These are phyloP conservation scores for Plectrocnemia conspersa DNA, from an alignment of 1,140 invertebrate genomes.

Conservation along the genomic window DNA sequence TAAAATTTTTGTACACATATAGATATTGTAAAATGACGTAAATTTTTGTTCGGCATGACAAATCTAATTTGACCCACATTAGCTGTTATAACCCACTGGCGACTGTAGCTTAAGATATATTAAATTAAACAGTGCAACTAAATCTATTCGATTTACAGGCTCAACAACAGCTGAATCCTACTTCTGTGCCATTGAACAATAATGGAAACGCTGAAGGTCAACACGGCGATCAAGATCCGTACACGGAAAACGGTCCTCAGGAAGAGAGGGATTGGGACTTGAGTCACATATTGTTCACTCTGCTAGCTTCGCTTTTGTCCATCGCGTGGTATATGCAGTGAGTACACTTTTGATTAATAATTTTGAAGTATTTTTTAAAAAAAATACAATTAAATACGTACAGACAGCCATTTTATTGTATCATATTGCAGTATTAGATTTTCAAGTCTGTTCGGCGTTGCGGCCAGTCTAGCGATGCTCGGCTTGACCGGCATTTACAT, in stretches of 20 bases:
- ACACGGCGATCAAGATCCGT: background rate
- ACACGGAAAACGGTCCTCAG: constrained; percentile 5
- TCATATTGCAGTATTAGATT: constrained; percentile 26
- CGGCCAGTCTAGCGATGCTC: constrained; percentile 32
- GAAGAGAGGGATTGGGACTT: constrained; percentile 34
- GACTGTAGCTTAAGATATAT: no score
- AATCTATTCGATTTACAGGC: constrained; percentile 12
- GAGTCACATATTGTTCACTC: constrained; percentile 31
- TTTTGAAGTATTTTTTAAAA: background rate
- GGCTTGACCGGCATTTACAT: constrained; percentile 32
- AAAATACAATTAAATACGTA: constrained; percentile 14
- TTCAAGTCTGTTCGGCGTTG: constrained; percentile 31
- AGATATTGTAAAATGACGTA: no score
- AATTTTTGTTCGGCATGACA: no score
- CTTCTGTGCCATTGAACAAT: constrained; percentile 14
- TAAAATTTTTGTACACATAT: no score
- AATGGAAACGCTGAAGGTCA: constrained; percentile 7
- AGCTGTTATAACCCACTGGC: no score
- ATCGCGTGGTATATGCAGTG: constrained; percentile 34
- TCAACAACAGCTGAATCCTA: constrained; percentile 30
- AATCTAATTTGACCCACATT: no score
- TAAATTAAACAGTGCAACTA: background rate
- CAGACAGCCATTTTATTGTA: constrained; percentile 5
- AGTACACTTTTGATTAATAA: constrained; percentile 9
- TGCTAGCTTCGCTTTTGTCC: constrained; percentile 31